phyloP scores from a whole-genome alignment of 1,140 invertebrate genomes.

The Neodiprion fabricii region DNA sequence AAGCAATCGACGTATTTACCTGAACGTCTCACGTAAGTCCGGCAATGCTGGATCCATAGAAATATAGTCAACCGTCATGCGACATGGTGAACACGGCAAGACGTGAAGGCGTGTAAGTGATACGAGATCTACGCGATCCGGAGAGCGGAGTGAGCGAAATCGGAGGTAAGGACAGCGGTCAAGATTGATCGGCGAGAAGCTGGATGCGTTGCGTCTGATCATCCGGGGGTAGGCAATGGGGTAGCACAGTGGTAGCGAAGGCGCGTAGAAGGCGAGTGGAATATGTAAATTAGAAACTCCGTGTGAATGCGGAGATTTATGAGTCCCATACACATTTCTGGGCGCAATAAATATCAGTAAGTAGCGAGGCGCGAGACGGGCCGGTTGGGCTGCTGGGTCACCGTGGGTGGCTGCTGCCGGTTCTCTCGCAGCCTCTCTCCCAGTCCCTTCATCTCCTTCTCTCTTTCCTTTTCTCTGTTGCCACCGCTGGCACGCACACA shows the following conservation, averaged over 20 bases:
- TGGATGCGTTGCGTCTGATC: not conserved
- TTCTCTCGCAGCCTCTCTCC: conserved; percentile 25
- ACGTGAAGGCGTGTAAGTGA: too few species aligned
- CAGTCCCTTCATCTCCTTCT: conserved; percentile 7
- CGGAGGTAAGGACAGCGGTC: not conserved
- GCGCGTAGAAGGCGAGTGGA: conserved; percentile 33
- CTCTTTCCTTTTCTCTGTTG: conserved; percentile 14
- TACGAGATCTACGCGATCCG: too few species aligned
- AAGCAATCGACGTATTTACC: too few species aligned
- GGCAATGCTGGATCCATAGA: too few species aligned
- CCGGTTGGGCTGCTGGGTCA: conserved; percentile 28
- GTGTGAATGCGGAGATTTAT: conserved; percentile 62
- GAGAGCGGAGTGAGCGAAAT: too few species aligned
- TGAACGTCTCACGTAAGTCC: too few species aligned
- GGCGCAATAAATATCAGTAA: conserved; percentile 61
- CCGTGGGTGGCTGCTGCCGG: conserved; percentile 49
- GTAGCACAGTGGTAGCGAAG: conserved; percentile 22
- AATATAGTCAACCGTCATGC: too few species aligned
- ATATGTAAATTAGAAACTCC: conserved; percentile 62
- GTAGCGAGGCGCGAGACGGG: conserved; percentile 50
- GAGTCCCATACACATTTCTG: conserved; percentile 58
- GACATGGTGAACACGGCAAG: too few species aligned
- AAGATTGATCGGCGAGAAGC: not conserved
- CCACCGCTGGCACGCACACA: not conserved
- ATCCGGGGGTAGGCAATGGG: conserved; percentile 9